A percentile compares a stretch with the other conserved stretches of the same genome.
Evolutionary conservation across 64 coral and sea anemone species (phyloP).

Genomic region (Actinia tenebrosa): DNA sequence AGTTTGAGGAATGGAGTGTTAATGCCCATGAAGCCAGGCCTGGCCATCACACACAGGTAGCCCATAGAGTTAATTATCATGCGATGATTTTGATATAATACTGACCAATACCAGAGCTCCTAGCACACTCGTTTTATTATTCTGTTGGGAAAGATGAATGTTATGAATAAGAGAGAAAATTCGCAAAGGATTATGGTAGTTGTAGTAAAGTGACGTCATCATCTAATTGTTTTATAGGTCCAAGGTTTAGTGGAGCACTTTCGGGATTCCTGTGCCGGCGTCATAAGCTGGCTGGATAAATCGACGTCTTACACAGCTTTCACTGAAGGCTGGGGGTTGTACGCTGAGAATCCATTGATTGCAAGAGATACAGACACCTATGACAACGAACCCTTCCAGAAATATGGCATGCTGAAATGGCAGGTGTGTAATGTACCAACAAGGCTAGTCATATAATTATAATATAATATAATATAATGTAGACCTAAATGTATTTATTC

Average conservation of each 20-base stretch:
- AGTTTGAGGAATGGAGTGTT: constrained; percentile 79
- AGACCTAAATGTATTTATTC: no score
- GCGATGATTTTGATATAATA: no score
- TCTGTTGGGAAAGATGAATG: neutral
- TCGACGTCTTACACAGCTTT: constrained; percentile 59
- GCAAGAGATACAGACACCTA: constrained; percentile 64
- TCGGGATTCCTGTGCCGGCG: constrained; percentile 35
- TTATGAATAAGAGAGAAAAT: neutral
- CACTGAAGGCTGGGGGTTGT: constrained; percentile 77
- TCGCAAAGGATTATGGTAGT: no score
- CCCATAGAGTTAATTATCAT: neutral
- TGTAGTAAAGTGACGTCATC: neutral
- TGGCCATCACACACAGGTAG: constrained; percentile 91
- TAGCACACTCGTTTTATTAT: no score
- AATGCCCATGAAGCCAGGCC: constrained; percentile 91
- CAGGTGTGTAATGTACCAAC: constrained; percentile 24
- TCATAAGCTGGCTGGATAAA: constrained; percentile 35
- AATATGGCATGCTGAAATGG: constrained; percentile 94
- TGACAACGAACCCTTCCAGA: constrained; percentile 55
- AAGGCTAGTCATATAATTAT: no score
- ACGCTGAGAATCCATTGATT: constrained; percentile 78
- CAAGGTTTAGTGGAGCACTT: constrained; percentile 74
- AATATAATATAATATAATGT: no score
- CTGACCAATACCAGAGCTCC: no score
- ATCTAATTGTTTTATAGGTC: neutral